Evolutionary conservation across 1,140 invertebrate genomes (phyloP), one percentile per base, ranked within the genome.

Genomic region (Penaeus japonicus): DNA sequence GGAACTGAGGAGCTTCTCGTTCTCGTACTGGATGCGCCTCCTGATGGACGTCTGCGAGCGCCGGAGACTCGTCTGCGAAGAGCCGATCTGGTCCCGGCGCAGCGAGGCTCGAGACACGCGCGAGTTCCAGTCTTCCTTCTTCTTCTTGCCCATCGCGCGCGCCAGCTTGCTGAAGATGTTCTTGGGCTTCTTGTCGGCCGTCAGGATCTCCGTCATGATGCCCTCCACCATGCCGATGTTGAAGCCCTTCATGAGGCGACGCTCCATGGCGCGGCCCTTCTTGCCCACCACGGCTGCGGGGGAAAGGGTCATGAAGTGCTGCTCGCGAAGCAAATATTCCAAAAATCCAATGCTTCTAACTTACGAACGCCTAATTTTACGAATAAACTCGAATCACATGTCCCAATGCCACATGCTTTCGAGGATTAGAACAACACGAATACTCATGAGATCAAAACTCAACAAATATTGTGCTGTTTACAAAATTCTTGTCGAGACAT

Each of bases 201-300:
- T 89, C 88, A 91, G 89, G 77, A 91, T 86, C 20, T 90, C 89
- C 15, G 89, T 89, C 70, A 91, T 89, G 47, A 91, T 77, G 24
- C 89, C 90, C 75, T 91, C 91, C 59, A 91, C 89, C 70, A 88
- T 83, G 39, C 89, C 87, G 53, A 91, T 91, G 84, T 91, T 90
- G 89, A 91, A 91, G 65, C 91, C 91, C 78, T 91, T 91, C 89
- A 87, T 82, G 20, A 91, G 86, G 55, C 89, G 89, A 24, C 91
- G 80, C 84, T 91, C 91, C 82, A 91, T 90, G 27, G 89, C 89
- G 70, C 89, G 83, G 22, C 90, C 90, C 77, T 89, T 90, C 82
- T 88, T 87, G 75, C 90, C 90, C 20, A 90, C 81, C 54, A 90
- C 90, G 54, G 88, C 90, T 90, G 88, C 53, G 65, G 83, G 20